These are phyloP conservation scores for Girardia tigrina DNA, from an alignment of 2,888 invertebrate genomes.

Conservation along the genomic window DNA sequence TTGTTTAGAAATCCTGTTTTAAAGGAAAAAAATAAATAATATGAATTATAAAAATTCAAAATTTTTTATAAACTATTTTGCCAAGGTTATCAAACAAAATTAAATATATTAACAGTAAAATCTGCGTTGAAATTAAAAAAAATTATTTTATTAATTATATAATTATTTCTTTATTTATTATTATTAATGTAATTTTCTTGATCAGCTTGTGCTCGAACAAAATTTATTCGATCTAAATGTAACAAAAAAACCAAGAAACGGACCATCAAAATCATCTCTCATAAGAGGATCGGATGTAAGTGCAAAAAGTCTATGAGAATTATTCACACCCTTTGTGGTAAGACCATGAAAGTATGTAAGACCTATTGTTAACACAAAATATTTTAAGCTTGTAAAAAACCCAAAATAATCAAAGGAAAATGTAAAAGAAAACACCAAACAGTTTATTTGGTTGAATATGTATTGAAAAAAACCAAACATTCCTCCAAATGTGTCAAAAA, in stretches of 20 bases:
- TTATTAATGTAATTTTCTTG: not conserved
- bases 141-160: not conserved
- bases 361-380: too few species aligned
- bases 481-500: constrained; percentile 17
- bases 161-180: not conserved
- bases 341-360: not conserved
- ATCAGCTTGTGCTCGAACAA: constrained; percentile 13
- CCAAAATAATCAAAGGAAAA: constrained; percentile 20
- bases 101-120: too few species aligned
- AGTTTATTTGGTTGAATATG: constrained; percentile 17
- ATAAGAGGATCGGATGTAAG: constrained; percentile 14
- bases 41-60: too few species aligned
- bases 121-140: too few species aligned
- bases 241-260: constrained; percentile 28
- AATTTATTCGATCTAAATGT: constrained; percentile 24
- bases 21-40: too few species aligned
- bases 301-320: not conserved
- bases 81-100: too few species aligned
- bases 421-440: not conserved
- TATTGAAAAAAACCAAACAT: not conserved
- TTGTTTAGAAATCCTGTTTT: too few species aligned
- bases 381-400: constrained; percentile 30
- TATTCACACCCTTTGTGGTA: constrained; percentile 7
- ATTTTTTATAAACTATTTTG: too few species aligned
- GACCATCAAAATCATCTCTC: not conserved